Evolutionary conservation across 2,797 vertebrate genomes (phyloP).

Genomic region (Erithacus rubecula): DNA sequence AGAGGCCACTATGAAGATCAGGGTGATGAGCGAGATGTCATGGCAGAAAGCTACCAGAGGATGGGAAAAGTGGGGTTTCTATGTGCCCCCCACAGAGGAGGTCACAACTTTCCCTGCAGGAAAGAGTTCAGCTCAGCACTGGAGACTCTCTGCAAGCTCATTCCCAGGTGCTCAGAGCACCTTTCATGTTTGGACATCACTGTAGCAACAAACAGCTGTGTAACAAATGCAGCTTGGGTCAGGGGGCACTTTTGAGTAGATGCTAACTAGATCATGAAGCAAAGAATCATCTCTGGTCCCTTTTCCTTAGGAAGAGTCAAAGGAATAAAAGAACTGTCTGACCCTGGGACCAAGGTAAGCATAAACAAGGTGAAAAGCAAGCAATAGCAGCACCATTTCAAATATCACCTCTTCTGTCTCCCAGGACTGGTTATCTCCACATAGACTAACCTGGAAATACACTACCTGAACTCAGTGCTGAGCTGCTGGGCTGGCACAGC

Average conservation of each 20-base stretch:
- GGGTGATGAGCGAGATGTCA: not conserved
- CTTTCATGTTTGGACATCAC: fast-evolving
- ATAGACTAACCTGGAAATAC: not conserved
- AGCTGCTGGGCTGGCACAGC: not conserved
- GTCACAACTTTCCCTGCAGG: not conserved
- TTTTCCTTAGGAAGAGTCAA: not conserved
- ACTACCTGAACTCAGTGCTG: fast-evolving
- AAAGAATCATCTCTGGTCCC: not conserved
- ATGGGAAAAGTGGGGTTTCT: not conserved
- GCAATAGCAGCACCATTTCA: not conserved
- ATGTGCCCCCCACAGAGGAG: not conserved
- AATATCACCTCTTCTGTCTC: not conserved
- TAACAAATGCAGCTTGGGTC: not conserved
- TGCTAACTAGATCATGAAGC: not conserved
- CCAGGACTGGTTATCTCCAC: not conserved
- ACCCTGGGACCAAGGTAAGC: not conserved
- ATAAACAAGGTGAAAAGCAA: not conserved
- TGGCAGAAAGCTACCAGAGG: not conserved
- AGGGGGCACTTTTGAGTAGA: not conserved
- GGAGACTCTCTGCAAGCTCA: not conserved
- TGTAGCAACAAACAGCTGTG: not conserved
- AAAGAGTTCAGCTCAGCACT: not conserved
- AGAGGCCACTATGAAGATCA: not conserved
- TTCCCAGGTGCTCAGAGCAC: not conserved
- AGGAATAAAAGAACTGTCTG: not conserved